Evolutionary conservation across 2,888 invertebrate genomes (phyloP).

Genomic region (Tigriopus californicus): DNA sequence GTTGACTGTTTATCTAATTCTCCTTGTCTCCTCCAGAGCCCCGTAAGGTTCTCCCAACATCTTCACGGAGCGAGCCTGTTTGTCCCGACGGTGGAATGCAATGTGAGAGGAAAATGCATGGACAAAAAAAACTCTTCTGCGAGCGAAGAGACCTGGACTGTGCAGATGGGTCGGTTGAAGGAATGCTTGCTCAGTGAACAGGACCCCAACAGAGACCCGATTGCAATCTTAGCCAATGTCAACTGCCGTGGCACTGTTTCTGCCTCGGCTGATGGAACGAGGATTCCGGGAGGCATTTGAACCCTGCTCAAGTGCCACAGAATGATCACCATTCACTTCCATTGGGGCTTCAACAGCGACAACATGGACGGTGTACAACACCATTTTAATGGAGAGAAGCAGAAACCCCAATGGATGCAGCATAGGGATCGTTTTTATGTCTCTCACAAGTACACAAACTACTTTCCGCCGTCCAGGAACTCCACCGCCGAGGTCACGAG

Average conservation of each 20-base stretch:
- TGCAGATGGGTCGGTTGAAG: slow-evolving; percentile 85
- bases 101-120: slow-evolving; percentile 77
- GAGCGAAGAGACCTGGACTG: slow-evolving; percentile 82
- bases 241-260: slow-evolving; percentile 26
- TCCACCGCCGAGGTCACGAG: slow-evolving; percentile 58
- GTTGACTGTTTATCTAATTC: too few relatives aligned
- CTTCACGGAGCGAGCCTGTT: slow-evolving; percentile 79
- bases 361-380: slow-evolving; percentile 27
- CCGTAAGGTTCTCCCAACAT: slow-evolving; percentile 68
- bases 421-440: slow-evolving; percentile 25
- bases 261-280: slow-evolving; percentile 26
- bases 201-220: slow-evolving; percentile 25
- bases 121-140: slow-evolving; percentile 79
- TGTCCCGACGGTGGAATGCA: slow-evolving; percentile 75
- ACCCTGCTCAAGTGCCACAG: slow-evolving; percentile 24
- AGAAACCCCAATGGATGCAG: slow-evolving; percentile 26
- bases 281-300: slow-evolving; percentile 24
- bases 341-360: slow-evolving; percentile 26
- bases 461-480: slow-evolving; percentile 25
- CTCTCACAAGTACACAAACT: slow-evolving; percentile 26
- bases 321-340: slow-evolving; percentile 27
- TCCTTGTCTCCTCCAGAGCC: slow-evolving; percentile 48
- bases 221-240: slow-evolving; percentile 24
- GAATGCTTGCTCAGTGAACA: slow-evolving; percentile 61
- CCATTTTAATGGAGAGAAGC: slow-evolving; percentile 23